Conservation (phyloP, 2,113 vertebrate genomes). For the Vireo altiloquus region DNA sequence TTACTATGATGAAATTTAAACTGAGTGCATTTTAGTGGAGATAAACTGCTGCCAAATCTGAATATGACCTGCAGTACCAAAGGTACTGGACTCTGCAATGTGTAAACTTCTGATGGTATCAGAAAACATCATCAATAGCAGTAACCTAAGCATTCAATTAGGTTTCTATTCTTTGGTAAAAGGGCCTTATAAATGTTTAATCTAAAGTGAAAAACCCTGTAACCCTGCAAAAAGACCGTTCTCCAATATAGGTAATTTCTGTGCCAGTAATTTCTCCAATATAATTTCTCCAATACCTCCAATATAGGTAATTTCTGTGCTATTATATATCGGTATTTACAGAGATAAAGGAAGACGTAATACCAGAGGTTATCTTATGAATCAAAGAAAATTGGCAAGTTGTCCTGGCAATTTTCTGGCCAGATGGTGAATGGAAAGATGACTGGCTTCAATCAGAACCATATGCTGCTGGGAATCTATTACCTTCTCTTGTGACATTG, state of each 20-base stretch:
- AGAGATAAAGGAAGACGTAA: neutral
- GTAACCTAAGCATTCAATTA: neutral
- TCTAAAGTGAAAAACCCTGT: neutral
- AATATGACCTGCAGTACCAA: neutral
- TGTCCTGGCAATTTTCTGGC: neutral
- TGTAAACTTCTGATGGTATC: neutral
- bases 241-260: neutral
- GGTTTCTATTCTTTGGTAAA: neutral
- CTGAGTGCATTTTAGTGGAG: neutral
- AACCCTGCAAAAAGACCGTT: neutral
- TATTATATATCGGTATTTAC: neutral
- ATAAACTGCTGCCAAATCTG: neutral
- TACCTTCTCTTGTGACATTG: neutral
- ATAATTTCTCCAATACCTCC: too few species aligned
- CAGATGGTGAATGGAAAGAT: neutral
- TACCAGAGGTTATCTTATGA: neutral
- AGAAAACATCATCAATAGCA: neutral
- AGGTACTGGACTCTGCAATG: neutral
- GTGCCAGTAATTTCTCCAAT: neutral
- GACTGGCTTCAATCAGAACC: neutral
- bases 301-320: neutral
- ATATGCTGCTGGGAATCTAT: neutral
- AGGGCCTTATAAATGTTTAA: neutral
- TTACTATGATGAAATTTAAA: neutral
- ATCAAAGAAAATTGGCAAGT: neutral